A percentile compares a stretch with the other conserved stretches of the same genome.
Conservation (phyloP, 2,113 vertebrate genomes). For the Apteryx mantelli region DNA sequence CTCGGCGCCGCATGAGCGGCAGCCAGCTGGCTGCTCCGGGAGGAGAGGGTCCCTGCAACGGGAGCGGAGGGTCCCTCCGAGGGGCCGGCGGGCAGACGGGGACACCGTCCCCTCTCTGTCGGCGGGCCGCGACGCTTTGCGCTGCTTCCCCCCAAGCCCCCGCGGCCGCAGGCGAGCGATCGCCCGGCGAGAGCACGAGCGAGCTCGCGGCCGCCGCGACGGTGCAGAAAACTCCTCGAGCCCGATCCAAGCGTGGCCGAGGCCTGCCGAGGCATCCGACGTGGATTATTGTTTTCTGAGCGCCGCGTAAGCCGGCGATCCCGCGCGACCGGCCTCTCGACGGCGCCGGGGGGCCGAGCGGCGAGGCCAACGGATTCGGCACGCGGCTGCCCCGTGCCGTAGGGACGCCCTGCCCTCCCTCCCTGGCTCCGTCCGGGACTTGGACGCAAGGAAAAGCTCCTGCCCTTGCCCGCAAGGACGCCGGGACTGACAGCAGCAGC, state of each 20-base stretch:
- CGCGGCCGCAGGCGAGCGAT: rapidly evolving
- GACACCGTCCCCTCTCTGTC: neutral
- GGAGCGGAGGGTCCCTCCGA: neutral
- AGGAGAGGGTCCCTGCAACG: neutral
- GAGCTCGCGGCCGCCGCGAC: neutral
- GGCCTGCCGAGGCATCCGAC: neutral
- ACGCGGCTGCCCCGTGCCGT: rapidly evolving
- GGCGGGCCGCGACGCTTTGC: neutral
- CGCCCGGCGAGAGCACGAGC: neutral
- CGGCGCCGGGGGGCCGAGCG: too few species aligned
- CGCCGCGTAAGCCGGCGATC: neutral
- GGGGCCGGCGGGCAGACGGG: too few species aligned
- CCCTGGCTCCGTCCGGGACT: too few species aligned
- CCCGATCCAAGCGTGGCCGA: neutral
- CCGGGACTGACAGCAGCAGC: too few species aligned
- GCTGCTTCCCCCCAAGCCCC: neutral
- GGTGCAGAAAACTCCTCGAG: neutral
- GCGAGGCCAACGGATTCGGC: rapidly evolving
- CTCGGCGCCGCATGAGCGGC: rapidly evolving
- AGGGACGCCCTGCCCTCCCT: too few species aligned
- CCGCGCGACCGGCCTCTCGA: rapidly evolving
- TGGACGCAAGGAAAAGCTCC: too few species aligned
- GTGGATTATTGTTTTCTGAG: neutral
- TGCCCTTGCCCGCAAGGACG: neutral
- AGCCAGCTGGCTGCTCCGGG: neutral